Evolutionary conservation across 2,888 invertebrate genomes (phyloP).

Genomic region (Leptopilina drosophilae): DNA sequence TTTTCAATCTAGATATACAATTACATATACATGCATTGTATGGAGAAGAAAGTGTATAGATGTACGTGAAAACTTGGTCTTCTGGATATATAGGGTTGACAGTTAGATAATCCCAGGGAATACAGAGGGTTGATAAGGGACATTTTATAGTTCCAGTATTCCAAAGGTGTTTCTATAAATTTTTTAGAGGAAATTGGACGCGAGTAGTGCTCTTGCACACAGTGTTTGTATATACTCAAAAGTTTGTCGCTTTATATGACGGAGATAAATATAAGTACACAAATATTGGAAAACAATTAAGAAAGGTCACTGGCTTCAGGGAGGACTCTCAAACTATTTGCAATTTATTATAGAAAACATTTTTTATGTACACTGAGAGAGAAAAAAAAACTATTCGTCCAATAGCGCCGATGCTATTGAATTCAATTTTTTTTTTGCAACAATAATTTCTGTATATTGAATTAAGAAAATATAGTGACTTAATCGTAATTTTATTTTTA

Average conservation of each 20-base stretch:
- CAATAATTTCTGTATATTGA: too few species aligned
- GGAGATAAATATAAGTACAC: conserved; percentile 24
- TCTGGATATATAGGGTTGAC: conserved; percentile 8
- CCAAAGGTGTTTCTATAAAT: conserved; percentile 23
- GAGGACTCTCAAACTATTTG: neutral
- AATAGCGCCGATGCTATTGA: too few species aligned
- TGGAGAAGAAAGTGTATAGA: neutral
- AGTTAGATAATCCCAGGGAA: conserved; percentile 30
- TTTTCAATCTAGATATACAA: neutral
- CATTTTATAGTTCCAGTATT: conserved; percentile 31
- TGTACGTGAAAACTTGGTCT: neutral
- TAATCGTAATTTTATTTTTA: too few species aligned
- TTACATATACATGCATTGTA: neutral
- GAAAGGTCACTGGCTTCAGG: neutral
- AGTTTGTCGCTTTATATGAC: conserved; percentile 26
- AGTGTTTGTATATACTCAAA: neutral
- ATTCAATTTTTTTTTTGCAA: too few species aligned
- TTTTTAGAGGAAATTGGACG: conserved; percentile 39
- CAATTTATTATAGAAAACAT: too few species aligned
- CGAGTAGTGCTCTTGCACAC: neutral
- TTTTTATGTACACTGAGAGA: too few species aligned
- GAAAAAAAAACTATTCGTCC: too few species aligned
- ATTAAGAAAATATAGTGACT: too few species aligned
- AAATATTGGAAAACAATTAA: conserved; percentile 36
- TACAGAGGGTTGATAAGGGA: conserved; percentile 29